Percentiles rank a stretch among this genome's conserved stretches.
Conservation (phyloP, 2,797 vertebrate species). For the Poecilia gillii region DNA sequence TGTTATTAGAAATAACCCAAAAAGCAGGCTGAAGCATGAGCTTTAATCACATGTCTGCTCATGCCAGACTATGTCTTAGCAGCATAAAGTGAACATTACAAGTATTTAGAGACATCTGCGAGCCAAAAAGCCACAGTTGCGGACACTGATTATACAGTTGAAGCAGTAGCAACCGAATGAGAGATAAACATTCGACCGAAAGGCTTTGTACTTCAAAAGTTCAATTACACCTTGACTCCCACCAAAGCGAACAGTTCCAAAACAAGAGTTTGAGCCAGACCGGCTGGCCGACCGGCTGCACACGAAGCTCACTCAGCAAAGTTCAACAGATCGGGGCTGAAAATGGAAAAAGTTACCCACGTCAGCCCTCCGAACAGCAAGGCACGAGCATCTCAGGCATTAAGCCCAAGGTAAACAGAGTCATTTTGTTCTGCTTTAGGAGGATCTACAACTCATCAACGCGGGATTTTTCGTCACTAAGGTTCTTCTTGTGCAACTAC, state of each 20-base stretch:
- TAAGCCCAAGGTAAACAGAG: constrained; percentile 64
- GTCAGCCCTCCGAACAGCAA: constrained; percentile 70
- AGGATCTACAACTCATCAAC: constrained; percentile 49
- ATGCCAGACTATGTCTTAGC: constrained; percentile 6
- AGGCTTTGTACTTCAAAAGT: constrained; percentile 62
- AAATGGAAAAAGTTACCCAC: constrained; percentile 70
- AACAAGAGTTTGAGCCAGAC: constrained; percentile 54
- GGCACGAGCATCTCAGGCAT: constrained; percentile 59
- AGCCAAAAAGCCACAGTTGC: constrained; percentile 50
- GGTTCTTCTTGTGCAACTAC: constrained; percentile 20
- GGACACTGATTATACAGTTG: constrained; percentile 65
- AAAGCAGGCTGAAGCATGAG: constrained; percentile 21
- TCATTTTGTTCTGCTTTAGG: constrained; percentile 43
- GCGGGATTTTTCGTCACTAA: constrained; percentile 46
- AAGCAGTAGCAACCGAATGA: constrained; percentile 55
- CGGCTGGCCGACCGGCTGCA: constrained; percentile 67
- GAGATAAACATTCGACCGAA: constrained; percentile 70
- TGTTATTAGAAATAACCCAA: constrained; percentile 34
- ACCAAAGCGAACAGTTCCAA: constrained; percentile 68
- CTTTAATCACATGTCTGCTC: constrained; percentile 25
- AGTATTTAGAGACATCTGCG: constrained; percentile 51
- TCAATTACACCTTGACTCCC: constrained; percentile 75
- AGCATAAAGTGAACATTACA: constrained; percentile 35
- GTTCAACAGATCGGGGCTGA: constrained; percentile 73
- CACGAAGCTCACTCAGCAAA: constrained; percentile 74